These are phyloP conservation scores for Tetragnatha versicolor DNA, from an alignment of 1,140 invertebrate species.

Conservation along the genomic window DNA sequence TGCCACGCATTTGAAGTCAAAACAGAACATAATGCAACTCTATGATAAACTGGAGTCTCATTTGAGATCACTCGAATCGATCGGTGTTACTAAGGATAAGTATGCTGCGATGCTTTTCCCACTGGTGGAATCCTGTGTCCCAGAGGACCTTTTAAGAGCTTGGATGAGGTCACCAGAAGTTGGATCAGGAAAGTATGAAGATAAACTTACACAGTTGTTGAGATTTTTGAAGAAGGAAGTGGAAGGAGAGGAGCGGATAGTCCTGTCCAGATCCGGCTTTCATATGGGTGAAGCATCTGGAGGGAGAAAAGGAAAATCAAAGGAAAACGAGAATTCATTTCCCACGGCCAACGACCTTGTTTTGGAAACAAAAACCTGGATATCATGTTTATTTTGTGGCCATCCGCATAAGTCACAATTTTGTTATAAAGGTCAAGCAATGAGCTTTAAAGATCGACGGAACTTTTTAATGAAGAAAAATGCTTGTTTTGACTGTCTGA, in stretches of 20 bases:
- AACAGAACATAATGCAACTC: background rate
- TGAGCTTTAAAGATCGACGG: background rate
- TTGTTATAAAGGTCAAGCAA: conserved; percentile 12
- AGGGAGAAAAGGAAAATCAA: background rate
- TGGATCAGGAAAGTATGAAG: background rate
- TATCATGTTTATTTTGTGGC: background rate
- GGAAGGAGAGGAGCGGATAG: conserved; percentile 57
- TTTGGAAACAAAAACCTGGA: background rate
- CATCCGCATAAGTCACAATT: background rate
- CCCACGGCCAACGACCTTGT: conserved; percentile 20
- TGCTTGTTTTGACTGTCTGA: conserved; percentile 20
- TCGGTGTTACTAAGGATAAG: conserved; percentile 59
- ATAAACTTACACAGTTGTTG: conserved; percentile 55
- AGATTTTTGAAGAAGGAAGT: conserved; percentile 58
- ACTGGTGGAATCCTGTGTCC: conserved; percentile 61
- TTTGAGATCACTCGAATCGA: conserved; percentile 59
- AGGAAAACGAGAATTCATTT: background rate
- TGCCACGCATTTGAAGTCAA: background rate
- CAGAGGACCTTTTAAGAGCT: conserved; percentile 58
- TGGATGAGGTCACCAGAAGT: conserved; percentile 57
- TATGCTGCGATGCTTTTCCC: conserved; percentile 60
- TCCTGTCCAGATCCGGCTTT: conserved; percentile 48
- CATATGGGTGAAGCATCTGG: background rate
- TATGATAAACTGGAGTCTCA: conserved; percentile 59
- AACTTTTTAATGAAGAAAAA: background rate